Base-by-base conservation (phyloP, 2,113 vertebrate genomes). In the human (Homo sapiens) region DNA sequence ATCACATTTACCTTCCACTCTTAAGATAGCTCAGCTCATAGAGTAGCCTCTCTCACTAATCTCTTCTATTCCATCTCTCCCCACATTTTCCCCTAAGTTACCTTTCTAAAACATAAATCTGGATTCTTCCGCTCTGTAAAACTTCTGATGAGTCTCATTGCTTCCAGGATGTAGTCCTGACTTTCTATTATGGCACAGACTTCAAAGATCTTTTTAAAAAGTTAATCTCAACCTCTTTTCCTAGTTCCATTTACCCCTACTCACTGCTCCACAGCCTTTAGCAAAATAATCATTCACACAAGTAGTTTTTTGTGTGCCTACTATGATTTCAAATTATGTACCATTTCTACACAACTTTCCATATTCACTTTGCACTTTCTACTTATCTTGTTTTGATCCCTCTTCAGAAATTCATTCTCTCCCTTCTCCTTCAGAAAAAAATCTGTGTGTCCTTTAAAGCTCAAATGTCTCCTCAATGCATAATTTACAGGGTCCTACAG, bases 11-110 rank as follows among this genome's bases (percentile, higher is more conserved):
- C n/a, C 61, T 45, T 95, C 80, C 72, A 11, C 6, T 55, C 35
- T 86, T 72, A n/a, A 43, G 45, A 45, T 8, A 55, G 11, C 14
- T 92, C n/a, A 55, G 5, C 14, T 82, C 18, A 45, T 55, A 30
- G 86, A 55, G 40, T 52, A 35, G 25, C 48, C 43, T 87, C 14
- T 13, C 6, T 90, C 27, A 25, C 9, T 52, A 18, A 72, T 89
- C 6, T 48, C 89, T 78, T 64, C 50, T 89, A 2, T 7, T 40
- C 8, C 1, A n/a, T 40, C 50, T 14, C 40, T 30, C 20, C 3
- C n/a, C 66, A 16, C 48, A 11, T 7, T 30, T 0, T 38, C 2
- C 27, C 7, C 0, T 18, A 2, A 48, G 25, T 55, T 70, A 14
- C 43, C 27, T n/a, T 84, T 88, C n/a, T 73, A 11, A 82, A 73